Evolutionary conservation across 2,888 invertebrate species (phyloP).

Genomic region (Lasioglossum morio): DNA sequence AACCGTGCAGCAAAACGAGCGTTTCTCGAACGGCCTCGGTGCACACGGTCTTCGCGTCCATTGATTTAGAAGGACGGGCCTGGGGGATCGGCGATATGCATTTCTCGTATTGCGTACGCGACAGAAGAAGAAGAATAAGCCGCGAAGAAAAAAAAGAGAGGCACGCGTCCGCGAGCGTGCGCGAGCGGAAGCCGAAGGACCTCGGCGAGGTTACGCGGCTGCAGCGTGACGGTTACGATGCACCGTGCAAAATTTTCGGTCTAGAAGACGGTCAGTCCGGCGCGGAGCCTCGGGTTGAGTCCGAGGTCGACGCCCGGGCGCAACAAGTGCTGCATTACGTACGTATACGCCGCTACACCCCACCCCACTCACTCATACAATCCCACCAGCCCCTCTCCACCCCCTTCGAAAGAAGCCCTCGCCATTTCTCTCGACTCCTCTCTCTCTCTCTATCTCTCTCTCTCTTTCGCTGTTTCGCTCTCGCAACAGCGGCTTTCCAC

Average conservation of each 20-base stretch:
- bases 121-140: slow-evolving; percentile 10
- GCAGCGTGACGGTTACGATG: slow-evolving; percentile 10
- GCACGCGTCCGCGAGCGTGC: not conserved
- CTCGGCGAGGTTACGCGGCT: slow-evolving; percentile 64
- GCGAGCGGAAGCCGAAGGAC: slow-evolving; percentile 63
- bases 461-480: slow-evolving; percentile 13
- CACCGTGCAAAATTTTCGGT: slow-evolving; percentile 71
- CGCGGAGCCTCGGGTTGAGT: slow-evolving; percentile 78
- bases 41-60: not conserved
- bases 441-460: slow-evolving; percentile 44
- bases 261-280: slow-evolving; percentile 64
- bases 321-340: slow-evolving; percentile 84
- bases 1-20: not conserved
- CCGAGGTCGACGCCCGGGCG: slow-evolving; percentile 84
- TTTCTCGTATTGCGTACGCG: not conserved
- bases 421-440: slow-evolving; percentile 41
- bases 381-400: slow-evolving; percentile 55
- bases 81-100: not conserved
- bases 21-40: not conserved
- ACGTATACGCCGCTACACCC: slow-evolving; percentile 76
- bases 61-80: not conserved
- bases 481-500: slow-evolving; percentile 44
- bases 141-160: slow-evolving; percentile 10
- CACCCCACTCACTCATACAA: slow-evolving; percentile 60
- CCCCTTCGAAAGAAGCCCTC: slow-evolving; percentile 49